phyloP scores from a whole-genome alignment of 2,888 invertebrate genomes.

The Drosophila incognita region DNA sequence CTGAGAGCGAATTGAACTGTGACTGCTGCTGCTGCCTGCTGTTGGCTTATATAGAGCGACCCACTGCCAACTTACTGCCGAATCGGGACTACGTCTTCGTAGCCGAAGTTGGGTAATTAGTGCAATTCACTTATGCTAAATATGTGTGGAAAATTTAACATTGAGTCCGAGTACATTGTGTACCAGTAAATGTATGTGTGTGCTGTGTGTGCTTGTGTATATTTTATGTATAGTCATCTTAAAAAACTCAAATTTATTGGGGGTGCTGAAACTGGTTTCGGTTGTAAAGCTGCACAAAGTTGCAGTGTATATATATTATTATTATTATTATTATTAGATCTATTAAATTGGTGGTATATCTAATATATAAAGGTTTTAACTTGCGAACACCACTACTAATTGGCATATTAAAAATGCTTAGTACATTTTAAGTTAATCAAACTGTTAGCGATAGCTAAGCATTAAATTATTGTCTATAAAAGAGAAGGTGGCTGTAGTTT shows the following conservation, averaged over 20 bases:
- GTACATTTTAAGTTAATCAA: not conserved
- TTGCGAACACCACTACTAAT: constrained; percentile 25
- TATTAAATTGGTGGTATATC: not conserved
- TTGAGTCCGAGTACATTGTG: constrained; percentile 34
- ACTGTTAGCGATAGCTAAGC: not conserved
- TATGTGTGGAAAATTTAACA: constrained; percentile 63
- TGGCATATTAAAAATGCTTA: constrained; percentile 8
- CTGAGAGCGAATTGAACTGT: constrained; percentile 61
- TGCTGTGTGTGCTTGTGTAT: not conserved
- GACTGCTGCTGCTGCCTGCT: constrained; percentile 52
- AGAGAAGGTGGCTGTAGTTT: not conserved
- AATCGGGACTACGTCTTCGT: constrained; percentile 44
- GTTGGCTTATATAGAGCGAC: constrained; percentile 65
- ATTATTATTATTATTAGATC: no score
- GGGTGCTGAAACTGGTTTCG: constrained; percentile 47
- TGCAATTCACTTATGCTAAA: constrained; percentile 77
- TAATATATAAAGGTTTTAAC: not conserved
- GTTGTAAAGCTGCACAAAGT: constrained; percentile 18
- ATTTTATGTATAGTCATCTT: constrained; percentile 66
- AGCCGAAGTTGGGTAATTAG: constrained; percentile 67
- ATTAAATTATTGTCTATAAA: not conserved
- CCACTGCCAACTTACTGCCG: constrained; percentile 16
- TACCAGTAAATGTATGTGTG: not conserved
- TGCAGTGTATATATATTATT: not conserved
- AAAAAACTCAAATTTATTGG: constrained; percentile 55